phyloP scores from a whole-genome alignment of 2,888 invertebrate species.

The Nomada ruficornis region DNA sequence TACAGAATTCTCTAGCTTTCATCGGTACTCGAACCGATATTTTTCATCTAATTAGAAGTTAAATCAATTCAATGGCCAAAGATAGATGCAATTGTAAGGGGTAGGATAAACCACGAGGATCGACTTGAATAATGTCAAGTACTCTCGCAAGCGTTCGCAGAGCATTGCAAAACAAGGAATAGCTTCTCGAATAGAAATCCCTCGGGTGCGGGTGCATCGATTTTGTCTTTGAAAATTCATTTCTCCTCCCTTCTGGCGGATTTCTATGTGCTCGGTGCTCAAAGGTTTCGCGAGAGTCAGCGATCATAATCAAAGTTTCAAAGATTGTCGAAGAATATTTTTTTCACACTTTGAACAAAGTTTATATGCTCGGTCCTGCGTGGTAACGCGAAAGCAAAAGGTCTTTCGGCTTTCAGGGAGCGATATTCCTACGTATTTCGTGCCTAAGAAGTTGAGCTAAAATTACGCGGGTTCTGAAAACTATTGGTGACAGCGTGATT shows the following conservation, averaged over 20 bases:
- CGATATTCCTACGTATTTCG: background rate
- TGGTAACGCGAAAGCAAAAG: background rate
- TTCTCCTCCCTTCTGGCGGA: background rate
- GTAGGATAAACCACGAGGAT: background rate
- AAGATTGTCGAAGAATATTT: background rate
- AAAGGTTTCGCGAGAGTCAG: background rate
- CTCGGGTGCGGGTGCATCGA: background rate
- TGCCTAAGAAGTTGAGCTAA: background rate
- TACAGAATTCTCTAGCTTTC: background rate
- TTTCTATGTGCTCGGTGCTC: background rate
- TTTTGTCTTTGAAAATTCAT: background rate
- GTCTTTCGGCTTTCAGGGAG: background rate
- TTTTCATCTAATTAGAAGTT: slow-evolving; percentile 27
- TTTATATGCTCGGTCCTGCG: background rate
- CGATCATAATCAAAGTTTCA: slow-evolving; percentile 11
- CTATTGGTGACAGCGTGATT: too few relatives aligned
- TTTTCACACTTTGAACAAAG: too few relatives aligned
- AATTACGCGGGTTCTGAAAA: background rate
- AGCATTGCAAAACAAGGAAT: background rate
- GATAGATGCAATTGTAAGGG: slow-evolving; percentile 4
- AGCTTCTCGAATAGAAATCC: background rate
- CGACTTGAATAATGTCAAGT: slow-evolving; percentile 7
- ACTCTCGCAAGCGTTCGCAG: too few relatives aligned
- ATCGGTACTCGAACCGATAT: background rate
- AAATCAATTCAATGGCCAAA: background rate